These are phyloP conservation scores for Styela clava DNA, from an alignment of 23 tunicate genomes.

Conservation along the genomic window DNA sequence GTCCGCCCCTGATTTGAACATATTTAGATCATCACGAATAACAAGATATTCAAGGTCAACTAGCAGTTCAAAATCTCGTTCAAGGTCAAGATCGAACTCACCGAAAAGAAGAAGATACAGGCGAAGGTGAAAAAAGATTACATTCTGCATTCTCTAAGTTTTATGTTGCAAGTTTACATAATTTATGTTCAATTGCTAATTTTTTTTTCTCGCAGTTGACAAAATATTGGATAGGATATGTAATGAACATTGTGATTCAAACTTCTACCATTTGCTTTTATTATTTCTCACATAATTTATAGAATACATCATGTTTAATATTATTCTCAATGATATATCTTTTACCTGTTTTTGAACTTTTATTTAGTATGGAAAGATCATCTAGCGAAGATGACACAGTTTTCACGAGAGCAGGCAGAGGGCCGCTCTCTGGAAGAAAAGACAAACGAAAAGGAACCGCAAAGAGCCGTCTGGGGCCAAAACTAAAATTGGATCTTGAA, in stretches of 20 bases:
- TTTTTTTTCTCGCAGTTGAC: too few relatives aligned
- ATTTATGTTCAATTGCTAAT: too few relatives aligned
- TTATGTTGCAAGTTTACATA: too few relatives aligned
- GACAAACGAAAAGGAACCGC: background rate
- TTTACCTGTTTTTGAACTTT: too few relatives aligned
- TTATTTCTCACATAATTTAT: too few relatives aligned
- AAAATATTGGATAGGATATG: too few relatives aligned
- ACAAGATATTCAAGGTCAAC: slow-evolving; percentile 14
- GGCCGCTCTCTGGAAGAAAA: background rate
- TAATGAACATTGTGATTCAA: too few relatives aligned
- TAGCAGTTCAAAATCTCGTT: slow-evolving; percentile 33
- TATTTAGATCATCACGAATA: background rate
- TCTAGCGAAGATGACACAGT: slow-evolving; percentile 8
- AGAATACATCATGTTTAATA: too few relatives aligned
- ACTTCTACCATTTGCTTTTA: too few relatives aligned
- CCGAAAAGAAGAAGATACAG: slow-evolving; percentile 60
- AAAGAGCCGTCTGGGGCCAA: slow-evolving; percentile 1
- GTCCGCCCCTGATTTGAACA: too few relatives aligned
- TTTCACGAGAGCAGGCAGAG: slow-evolving; percentile 30
- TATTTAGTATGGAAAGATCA: background rate
- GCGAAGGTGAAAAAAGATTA: slow-evolving; percentile 33
- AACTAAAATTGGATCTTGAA: background rate
- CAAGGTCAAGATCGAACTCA: slow-evolving; percentile 66
- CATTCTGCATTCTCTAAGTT: too few relatives aligned
- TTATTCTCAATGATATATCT: too few relatives aligned